phyloP scores from a whole-genome alignment of 2,888 invertebrate genomes.

The Thumatha senex region DNA sequence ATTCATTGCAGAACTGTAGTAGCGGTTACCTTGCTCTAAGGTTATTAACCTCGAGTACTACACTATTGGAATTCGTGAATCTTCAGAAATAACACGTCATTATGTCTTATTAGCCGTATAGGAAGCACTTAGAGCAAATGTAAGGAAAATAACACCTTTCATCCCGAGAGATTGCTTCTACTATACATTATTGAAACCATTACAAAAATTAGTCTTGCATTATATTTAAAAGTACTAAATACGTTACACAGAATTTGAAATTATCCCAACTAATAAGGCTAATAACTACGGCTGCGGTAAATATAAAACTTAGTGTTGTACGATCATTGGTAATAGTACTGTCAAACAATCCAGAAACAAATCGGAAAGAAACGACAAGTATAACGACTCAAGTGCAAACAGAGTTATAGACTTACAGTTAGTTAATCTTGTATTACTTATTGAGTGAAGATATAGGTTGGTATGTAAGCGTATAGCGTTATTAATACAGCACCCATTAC shows the following conservation, averaged over 20 bases:
- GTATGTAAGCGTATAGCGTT: conserved; percentile 52
- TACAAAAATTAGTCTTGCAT: conserved; percentile 58
- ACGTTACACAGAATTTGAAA: conserved; percentile 20
- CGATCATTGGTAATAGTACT: conserved; percentile 38
- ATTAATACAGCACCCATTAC: conserved; percentile 54
- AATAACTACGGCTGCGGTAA: conserved; percentile 29
- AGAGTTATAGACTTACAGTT: conserved; percentile 68
- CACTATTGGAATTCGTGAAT: conserved; percentile 78
- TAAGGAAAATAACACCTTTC: conserved; percentile 72
- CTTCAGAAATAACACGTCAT: conserved; percentile 78
- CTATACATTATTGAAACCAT: conserved; percentile 66
- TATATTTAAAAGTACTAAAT: conserved; percentile 35
- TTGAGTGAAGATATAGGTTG: conserved; percentile 52
- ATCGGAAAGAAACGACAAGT: conserved; percentile 49
- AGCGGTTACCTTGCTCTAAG: conserved; percentile 65
- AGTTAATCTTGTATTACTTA: conserved; percentile 57
- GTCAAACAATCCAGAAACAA: conserved; percentile 57
- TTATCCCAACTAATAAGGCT: conserved; percentile 28
- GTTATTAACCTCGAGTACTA: conserved; percentile 73
- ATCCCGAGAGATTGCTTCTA: conserved; percentile 57
- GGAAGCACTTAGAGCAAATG: conserved; percentile 77
- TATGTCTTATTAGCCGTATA: conserved; percentile 76
- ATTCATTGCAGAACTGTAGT: conserved; percentile 70
- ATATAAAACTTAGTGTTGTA: conserved; percentile 41
- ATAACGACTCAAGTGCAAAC: conserved; percentile 70